Evolutionary conservation across 92 coral and sea anemone genomes (phyloP), one percentile per base, ranked within the genome.

Genomic region (Palythoa caribaeorum): DNA sequence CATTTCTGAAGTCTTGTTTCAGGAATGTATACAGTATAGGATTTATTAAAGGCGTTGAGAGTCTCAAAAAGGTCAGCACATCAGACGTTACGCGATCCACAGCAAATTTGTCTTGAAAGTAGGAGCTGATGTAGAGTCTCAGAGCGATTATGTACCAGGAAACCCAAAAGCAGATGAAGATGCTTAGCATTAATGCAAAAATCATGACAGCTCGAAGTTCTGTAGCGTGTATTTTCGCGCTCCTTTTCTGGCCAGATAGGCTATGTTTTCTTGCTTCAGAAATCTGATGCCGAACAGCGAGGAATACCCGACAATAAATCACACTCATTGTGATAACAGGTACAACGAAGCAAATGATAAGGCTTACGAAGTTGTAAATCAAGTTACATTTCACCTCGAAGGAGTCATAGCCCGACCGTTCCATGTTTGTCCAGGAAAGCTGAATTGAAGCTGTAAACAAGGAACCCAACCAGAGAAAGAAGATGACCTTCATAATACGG

Each of bases 21-120:
- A 81, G 71, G 52, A 81, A 66, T 8, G 86, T 81, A 68, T 81
- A 81, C 71, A 81, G 73, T 3, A 81, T 74, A 12, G 86, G 86
- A 20, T 81, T 81, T 68, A 47, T 38, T 21, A 81, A 36, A 3
- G 86, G 39, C 1, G 86, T 81, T 10, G 76, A 66, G 9, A 81
- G 86, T 36, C 86, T 81, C 71, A 81, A 81, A 36, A 81, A 81
- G 5, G 73, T 81, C 60, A 81, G 21, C 15, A 68, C 39, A 38
- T 66, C 60, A 1, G 35, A 1, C 35, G 55, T 65, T 9, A 81
- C 21, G 44, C 11, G 39, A 39, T 68, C 62, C n/a, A 81, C 44
- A 47, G 60, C 86, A 28, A 66, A 66, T 3, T 47, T 11, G 15
- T 81, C 47, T 14, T 68, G 44, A 13, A 63, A 68, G 86, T 81